These are phyloP conservation scores for Gorsachius magnificus DNA, from an alignment of 2,797 vertebrate species.

Conservation along the genomic window DNA sequence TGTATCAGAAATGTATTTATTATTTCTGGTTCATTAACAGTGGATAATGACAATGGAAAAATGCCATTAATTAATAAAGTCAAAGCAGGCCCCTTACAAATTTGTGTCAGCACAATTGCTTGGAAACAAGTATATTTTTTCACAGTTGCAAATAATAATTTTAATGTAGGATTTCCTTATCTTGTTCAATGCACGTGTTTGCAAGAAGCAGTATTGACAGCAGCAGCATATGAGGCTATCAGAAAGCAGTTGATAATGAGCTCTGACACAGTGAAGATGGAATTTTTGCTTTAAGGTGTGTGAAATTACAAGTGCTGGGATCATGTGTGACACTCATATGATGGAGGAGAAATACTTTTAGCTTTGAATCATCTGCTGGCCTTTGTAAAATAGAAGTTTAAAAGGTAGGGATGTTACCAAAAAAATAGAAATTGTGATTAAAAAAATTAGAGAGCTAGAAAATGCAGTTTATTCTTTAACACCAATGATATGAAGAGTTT, in stretches of 20 bases:
- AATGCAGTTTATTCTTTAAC: neutral
- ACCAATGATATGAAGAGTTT: neutral
- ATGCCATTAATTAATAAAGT: neutral
- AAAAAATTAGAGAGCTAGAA: neutral
- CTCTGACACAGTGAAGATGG: neutral
- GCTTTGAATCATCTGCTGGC: neutral
- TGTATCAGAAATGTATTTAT: neutral
- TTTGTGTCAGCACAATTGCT: neutral
- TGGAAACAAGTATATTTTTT: neutral
- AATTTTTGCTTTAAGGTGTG: neutral
- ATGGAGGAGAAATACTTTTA: neutral
- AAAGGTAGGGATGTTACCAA: neutral
- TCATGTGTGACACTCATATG: neutral
- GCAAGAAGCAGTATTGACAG: neutral
- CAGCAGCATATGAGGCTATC: neutral
- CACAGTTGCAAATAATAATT: neutral
- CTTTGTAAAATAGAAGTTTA: neutral
- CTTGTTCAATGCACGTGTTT: neutral
- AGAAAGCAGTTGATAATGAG: slow-evolving; percentile 2
- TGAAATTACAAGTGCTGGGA: slow-evolving; percentile 22
- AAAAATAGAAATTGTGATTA: neutral
- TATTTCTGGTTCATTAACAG: neutral
- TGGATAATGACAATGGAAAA: neutral
- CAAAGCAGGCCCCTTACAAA: neutral
- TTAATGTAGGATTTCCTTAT: neutral